Percentiles rank a stretch among this genome's conserved stretches.
phyloP scores from a whole-genome alignment of 2,888 invertebrate genomes.

The Blastobasis adustella region DNA sequence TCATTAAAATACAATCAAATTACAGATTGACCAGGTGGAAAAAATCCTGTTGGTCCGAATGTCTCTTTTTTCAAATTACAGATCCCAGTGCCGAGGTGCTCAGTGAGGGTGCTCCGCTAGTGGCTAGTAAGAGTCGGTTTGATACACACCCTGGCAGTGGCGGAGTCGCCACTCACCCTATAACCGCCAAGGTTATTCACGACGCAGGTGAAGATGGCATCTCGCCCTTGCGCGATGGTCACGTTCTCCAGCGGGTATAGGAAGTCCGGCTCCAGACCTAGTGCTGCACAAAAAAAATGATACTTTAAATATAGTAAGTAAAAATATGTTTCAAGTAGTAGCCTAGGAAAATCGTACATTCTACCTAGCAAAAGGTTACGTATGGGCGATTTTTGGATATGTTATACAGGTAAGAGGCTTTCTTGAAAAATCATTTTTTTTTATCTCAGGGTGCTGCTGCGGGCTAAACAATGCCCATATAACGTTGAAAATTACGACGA shows the following conservation, averaged over 20 bases:
- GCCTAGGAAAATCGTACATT: too few relatives aligned
- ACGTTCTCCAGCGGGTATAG: slow-evolving; percentile 86
- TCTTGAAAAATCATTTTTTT: too few relatives aligned
- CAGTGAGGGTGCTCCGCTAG: slow-evolving; percentile 64
- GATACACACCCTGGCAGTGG: slow-evolving; percentile 91
- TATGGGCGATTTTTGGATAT: too few relatives aligned
- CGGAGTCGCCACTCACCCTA: slow-evolving; percentile 94
- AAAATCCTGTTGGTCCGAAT: not conserved
- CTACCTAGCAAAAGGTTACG: too few relatives aligned
- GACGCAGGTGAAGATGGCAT: slow-evolving; percentile 89
- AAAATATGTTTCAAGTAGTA: too few relatives aligned
- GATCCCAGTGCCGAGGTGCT: slow-evolving; percentile 59
- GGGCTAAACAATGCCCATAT: too few relatives aligned
- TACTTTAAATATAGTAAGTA: slow-evolving; percentile 1
- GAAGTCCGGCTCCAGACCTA: slow-evolving; percentile 88
- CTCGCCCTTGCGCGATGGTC: slow-evolving; percentile 87
- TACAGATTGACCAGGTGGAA: not conserved
- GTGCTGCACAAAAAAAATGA: slow-evolving; percentile 71
- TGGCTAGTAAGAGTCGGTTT: slow-evolving; percentile 53
- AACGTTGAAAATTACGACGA: too few relatives aligned
- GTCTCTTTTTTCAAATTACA: slow-evolving; percentile 35
- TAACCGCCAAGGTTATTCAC: slow-evolving; percentile 89
- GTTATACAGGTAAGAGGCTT: too few relatives aligned
- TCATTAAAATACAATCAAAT: too few relatives aligned
- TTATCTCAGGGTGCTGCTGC: too few relatives aligned